Percentiles rank a stretch among this genome's conserved stretches.
phyloP scores from a whole-genome alignment of 2,888 invertebrate species.

The Tiliacea aurago region DNA sequence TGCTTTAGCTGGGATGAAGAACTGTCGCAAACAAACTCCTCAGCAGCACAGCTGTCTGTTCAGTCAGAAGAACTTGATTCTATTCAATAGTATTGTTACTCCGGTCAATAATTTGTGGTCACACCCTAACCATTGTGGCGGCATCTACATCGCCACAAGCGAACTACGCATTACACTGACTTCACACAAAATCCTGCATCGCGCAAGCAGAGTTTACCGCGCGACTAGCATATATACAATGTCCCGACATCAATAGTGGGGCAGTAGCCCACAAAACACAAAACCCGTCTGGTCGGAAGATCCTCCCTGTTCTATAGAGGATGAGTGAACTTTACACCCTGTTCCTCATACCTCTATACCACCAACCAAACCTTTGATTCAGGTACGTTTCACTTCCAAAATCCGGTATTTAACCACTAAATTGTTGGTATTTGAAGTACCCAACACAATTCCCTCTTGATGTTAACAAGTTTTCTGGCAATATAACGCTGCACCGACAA shows the following conservation, averaged over 20 bases:
- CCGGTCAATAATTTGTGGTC: not conserved
- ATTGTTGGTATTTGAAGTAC: slow-evolving; percentile 13
- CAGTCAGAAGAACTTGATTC: not conserved
- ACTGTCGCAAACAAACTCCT: not conserved
- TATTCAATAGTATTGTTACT: not conserved
- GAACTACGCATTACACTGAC: no score
- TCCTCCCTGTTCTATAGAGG: no score
- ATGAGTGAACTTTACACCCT: no score
- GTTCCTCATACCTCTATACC: no score
- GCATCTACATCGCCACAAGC: no score
- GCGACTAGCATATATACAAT: no score
- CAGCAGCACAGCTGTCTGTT: not conserved
- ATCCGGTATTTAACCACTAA: slow-evolving; percentile 14
- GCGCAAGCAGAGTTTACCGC: no score
- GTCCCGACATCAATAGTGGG: no score
- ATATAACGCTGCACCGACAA: slow-evolving; percentile 47
- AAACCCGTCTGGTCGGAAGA: no score
- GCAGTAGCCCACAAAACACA: no score
- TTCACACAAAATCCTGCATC: no score
- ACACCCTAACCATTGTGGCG: not conserved
- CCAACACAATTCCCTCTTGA: slow-evolving; percentile 37
- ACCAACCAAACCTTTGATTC: not conserved
- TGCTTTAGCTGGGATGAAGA: not conserved
- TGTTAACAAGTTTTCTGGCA: slow-evolving; percentile 35
- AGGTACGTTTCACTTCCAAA: slow-evolving; percentile 9